Evolutionary conservation across 2,113 vertebrate genomes (phyloP), one percentile per base, ranked within the genome.

Genomic region (Glaucidium brasilianum): DNA sequence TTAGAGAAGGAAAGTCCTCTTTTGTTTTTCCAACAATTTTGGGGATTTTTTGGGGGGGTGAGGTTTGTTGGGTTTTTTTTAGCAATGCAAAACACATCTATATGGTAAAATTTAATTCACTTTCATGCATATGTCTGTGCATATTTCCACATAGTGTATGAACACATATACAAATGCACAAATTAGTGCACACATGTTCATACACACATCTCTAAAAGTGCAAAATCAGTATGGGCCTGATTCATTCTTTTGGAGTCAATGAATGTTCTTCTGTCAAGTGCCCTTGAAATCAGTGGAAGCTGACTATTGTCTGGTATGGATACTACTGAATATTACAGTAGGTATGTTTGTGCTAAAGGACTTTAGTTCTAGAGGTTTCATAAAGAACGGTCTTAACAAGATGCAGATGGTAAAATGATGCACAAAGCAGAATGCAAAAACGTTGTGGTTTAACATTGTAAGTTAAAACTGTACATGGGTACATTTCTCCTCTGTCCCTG

Each of bases 331-430:
- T 41, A 73, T 53, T 84, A 55, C 21, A 85, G 85, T 80, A 89
- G 73, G 87, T 92, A 96, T 66, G 74, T 43, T 73, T 94, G 76
- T 82, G 79, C 56, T 88, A 84, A 52, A 72, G 56, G 82, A 92
- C 69, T 83, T 75, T 55, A 68, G 64, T 89, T 75, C 91, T 92
- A 88, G 90, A 91, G 52, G 79, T 91, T 95, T 86, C 72, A 64
- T 56, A 94, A 93, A 80, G 63, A 96, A 90, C 26, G 84, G 45
- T 50, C 80, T 86, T 96, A 96, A 97, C 69, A 96, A 92, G 85
- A 88, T 62, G 47, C 87, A 97, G 93, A 93, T 95, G 92, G 71
- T 27, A 75, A 90, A 96, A 92, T 10, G 76, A 92, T 95, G 80
- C 78, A 94, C 60, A 94, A 77, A 89, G 72, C 41, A 89, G 55